Evolutionary conservation across 53 echinoderm and acorn worm genomes (phyloP).

Genomic region (Crossaster papposus): DNA sequence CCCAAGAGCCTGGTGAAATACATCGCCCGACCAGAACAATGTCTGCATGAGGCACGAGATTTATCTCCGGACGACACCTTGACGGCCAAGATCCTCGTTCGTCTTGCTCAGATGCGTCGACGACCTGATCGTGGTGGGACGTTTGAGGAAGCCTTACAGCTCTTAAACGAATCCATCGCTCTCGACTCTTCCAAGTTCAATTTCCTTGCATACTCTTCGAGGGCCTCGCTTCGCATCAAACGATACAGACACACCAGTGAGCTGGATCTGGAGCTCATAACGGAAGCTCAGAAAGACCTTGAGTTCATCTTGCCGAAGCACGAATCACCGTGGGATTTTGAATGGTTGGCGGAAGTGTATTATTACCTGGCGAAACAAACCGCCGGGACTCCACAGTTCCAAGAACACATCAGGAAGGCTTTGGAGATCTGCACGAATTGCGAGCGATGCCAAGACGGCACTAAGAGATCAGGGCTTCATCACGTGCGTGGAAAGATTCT

Average conservation of each 20-base stretch:
- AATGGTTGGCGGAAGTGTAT: background rate
- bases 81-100: background rate
- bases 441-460: background rate
- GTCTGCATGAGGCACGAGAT: background rate
- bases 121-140: background rate
- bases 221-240: background rate
- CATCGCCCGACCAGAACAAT: background rate
- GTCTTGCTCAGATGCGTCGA: background rate
- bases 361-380: background rate
- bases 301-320: slow-evolving; percentile 4
- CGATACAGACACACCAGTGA: background rate
- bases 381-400: background rate
- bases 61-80: background rate
- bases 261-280: background rate
- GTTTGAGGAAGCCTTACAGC: background rate
- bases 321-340: background rate
- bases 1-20: background rate
- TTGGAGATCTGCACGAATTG: background rate
- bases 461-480: background rate
- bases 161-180: background rate
- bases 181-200: background rate
- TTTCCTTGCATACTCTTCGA: background rate
- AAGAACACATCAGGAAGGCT: background rate
- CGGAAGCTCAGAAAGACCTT: background rate
- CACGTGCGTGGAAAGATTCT: background rate